A percentile compares a stretch with the other conserved stretches of the same genome.
Conservation (phyloP, 2,113 vertebrate genomes). For the Anthoscopus minutus region DNA sequence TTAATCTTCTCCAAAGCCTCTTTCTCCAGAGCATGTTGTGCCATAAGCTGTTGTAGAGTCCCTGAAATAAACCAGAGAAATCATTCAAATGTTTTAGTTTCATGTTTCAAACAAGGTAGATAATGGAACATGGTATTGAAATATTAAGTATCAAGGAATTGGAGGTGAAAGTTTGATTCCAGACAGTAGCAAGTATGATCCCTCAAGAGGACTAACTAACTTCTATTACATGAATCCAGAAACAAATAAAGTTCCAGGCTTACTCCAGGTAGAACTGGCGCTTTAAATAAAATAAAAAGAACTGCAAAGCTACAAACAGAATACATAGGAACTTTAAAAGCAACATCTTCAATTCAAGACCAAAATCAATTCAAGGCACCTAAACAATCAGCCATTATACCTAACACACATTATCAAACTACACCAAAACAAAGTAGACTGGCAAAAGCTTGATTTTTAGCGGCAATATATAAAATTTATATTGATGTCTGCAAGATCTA, state of each 20-base stretch:
- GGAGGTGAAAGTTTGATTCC: background rate
- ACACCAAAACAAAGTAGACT: background rate
- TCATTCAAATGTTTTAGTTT: background rate
- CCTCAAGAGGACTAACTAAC: background rate
- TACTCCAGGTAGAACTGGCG: background rate
- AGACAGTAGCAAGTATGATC: background rate
- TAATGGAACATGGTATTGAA: background rate
- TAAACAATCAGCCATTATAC: background rate
- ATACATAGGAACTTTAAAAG: background rate
- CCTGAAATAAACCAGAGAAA: slow-evolving; percentile 59
- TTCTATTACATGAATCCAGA: background rate
- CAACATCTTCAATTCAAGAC: background rate
- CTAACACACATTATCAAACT: background rate
- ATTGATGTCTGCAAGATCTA: background rate
- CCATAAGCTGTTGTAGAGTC: slow-evolving; percentile 43
- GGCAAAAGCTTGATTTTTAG: background rate
- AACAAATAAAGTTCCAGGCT: background rate
- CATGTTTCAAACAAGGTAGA: background rate
- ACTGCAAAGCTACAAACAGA: background rate
- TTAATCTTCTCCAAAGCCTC: slow-evolving; percentile 77
- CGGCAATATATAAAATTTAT: background rate
- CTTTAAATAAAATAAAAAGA: background rate
- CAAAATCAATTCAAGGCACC: background rate
- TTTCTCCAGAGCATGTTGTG: slow-evolving; percentile 57
- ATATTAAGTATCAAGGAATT: background rate